Evolutionary conservation across 1,140 invertebrate genomes (phyloP).

Genomic region (Drosophila persimilis): DNA sequence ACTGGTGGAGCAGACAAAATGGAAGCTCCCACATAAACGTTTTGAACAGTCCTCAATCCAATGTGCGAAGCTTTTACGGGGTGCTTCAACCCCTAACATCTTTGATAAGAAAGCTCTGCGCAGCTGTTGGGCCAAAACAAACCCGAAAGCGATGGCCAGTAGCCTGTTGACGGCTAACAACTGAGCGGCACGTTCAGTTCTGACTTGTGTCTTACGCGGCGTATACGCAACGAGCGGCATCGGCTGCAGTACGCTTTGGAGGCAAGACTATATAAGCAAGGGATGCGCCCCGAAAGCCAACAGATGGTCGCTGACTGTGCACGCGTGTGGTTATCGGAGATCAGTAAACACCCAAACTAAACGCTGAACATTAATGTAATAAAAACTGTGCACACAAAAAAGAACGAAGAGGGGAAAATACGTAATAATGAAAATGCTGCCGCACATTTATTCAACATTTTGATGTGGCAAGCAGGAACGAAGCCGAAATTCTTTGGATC

Average conservation of each 20-base stretch:
- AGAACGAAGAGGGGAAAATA: constrained; percentile 18
- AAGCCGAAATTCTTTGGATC: constrained; percentile 22
- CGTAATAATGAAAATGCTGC: constrained; percentile 29
- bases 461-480: constrained; percentile 15
- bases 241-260: neutral
- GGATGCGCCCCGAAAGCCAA: constrained; percentile 60
- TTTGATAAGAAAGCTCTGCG: constrained; percentile 72
- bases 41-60: constrained; percentile 15
- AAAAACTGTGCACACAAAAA: constrained; percentile 30
- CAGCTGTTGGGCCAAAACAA: constrained; percentile 71
- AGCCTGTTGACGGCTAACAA: constrained; percentile 14
- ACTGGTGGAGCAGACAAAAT: neutral
- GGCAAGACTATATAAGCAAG: constrained; percentile 59
- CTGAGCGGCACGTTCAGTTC: constrained; percentile 52
- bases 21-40: neutral
- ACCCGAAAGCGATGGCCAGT: constrained; percentile 43
- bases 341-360: constrained; percentile 30
- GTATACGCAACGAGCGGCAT: constrained; percentile 65
- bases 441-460: constrained; percentile 28
- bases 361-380: constrained; percentile 45
- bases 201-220: constrained; percentile 60
- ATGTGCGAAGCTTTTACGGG: constrained; percentile 60
- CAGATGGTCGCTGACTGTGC: constrained; percentile 77
- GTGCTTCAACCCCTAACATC: constrained; percentile 49
- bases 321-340: constrained; percentile 69